These are phyloP conservation scores for Albula glossodonta DNA, from an alignment of 2,113 vertebrate species.

Conservation along the genomic window DNA sequence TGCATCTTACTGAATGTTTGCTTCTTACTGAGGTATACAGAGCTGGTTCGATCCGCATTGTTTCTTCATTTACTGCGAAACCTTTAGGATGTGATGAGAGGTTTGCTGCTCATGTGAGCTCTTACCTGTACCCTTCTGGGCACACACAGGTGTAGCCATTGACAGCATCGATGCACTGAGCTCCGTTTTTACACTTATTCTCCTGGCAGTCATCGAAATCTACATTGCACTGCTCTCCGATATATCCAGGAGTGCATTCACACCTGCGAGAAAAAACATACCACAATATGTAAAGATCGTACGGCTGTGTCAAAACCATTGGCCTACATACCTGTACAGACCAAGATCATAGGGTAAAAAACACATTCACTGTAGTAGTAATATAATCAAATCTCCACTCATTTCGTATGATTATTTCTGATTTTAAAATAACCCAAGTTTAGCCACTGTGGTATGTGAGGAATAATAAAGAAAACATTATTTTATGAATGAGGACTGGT, in stretches of 20 bases:
- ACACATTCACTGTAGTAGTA: neutral
- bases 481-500: too few species aligned
- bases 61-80: too few species aligned
- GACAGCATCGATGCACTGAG: slow-evolving; percentile 87
- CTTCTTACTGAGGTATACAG: too few species aligned
- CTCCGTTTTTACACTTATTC: slow-evolving; percentile 93
- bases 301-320: neutral
- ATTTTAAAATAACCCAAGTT: neutral
- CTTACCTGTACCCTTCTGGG: slow-evolving; percentile 90
- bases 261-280: slow-evolving; percentile 72
- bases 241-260: slow-evolving; percentile 91
- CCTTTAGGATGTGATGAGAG: neutral
- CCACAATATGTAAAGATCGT: neutral
- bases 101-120: neutral
- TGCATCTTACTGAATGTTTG: too few species aligned
- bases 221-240: slow-evolving; percentile 88
- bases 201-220: slow-evolving; percentile 92
- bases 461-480: too few species aligned
- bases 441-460: too few species aligned
- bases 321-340: neutral
- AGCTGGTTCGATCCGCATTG: too few species aligned
- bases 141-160: slow-evolving; percentile 94
- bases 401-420: neutral
- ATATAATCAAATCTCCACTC: neutral
- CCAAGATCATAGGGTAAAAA: neutral